Evolutionary conservation across 2,797 vertebrate genomes (phyloP).

Genomic region (Lutjanus argentimaculatus): DNA sequence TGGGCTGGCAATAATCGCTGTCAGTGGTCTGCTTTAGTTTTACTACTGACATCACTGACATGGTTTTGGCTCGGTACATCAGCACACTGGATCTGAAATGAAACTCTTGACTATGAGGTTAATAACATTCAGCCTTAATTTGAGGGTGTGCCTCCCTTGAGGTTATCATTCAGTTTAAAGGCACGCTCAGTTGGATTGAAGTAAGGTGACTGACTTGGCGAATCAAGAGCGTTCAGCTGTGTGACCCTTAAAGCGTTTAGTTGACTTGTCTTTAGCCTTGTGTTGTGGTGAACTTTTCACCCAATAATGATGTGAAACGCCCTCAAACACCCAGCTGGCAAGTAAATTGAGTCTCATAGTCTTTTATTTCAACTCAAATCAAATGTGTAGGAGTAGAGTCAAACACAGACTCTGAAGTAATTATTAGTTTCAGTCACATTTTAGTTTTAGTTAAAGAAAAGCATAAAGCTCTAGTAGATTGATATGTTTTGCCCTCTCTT

Average conservation of each 20-base stretch:
- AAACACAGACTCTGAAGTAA: background rate
- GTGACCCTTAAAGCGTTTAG: constrained; percentile 12
- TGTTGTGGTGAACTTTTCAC: constrained; percentile 18
- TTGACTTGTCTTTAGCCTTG: constrained; percentile 8
- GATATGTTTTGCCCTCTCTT: no score
- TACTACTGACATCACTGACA: constrained; percentile 16
- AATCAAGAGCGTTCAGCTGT: constrained; percentile 25
- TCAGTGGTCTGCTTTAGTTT: constrained; percentile 6
- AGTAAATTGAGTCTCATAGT: background rate
- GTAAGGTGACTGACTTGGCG: constrained; percentile 24
- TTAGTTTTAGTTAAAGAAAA: background rate
- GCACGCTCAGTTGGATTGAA: background rate
- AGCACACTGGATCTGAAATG: constrained; percentile 24
- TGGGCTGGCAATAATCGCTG: background rate
- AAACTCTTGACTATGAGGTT: constrained; percentile 43
- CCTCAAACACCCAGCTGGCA: constrained; percentile 32
- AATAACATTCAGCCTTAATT: constrained; percentile 45
- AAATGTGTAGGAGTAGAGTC: background rate
- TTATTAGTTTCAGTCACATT: background rate
- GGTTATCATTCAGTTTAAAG: constrained; percentile 28
- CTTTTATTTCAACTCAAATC: background rate
- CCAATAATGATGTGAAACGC: constrained; percentile 11
- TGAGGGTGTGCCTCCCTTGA: constrained; percentile 42
- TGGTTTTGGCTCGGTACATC: constrained; percentile 13
- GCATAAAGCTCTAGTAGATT: no score